Base-by-base conservation (phyloP, 1,140 invertebrate genomes). In the Whitmania pigra region DNA sequence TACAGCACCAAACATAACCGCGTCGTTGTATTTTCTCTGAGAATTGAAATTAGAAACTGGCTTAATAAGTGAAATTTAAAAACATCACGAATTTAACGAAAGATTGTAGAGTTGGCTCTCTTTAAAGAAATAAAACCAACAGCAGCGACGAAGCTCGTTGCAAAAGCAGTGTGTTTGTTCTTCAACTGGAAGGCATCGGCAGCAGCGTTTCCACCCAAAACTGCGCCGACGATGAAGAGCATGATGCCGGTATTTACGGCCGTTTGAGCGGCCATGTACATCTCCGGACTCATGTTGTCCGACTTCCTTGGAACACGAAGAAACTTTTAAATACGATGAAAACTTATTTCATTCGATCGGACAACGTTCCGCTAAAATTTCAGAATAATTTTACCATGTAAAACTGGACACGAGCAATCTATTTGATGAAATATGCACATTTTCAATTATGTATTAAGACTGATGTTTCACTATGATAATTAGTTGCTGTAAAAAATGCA, bases 111-210 rank as follows among this genome's bases (percentile, higher is more conserved):
- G 31, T 36, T 6, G 31, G 6, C 31, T 36, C 31, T 36, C 31
- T 36, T 36, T 36, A 63, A 63, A 63, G 18, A n/a, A 63, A 63
- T 20, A 13, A 63, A 63, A 63, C 57, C 11, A 63, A 63, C 57
- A 15, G 29, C 11, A n/a, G 57, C 57, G 29, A 22, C 22, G 57
- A 63, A 63, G 9, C 13, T 18, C 22, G 57, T 63, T 0, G 4
- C 20, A 63, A 63, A 63, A 17, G 57, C 29, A 11, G 22, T 63
- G 57, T 63, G 57, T 13, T 63, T 6, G 22, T 63, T 22, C 57
- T 63, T 63, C 22, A 13, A 13, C 0, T 7, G 11, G 15, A 63
- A 63, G 6, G 9, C 18, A 11, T 63, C 57, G 29, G 22, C 29
- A 31, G 57, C 57, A 2, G 18, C 20, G 2, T 20, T 13, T 1